Percentiles rank a stretch among this genome's conserved stretches.
Conservation (phyloP, 1,140 invertebrate species). For the Alviniconcha marisindica region DNA sequence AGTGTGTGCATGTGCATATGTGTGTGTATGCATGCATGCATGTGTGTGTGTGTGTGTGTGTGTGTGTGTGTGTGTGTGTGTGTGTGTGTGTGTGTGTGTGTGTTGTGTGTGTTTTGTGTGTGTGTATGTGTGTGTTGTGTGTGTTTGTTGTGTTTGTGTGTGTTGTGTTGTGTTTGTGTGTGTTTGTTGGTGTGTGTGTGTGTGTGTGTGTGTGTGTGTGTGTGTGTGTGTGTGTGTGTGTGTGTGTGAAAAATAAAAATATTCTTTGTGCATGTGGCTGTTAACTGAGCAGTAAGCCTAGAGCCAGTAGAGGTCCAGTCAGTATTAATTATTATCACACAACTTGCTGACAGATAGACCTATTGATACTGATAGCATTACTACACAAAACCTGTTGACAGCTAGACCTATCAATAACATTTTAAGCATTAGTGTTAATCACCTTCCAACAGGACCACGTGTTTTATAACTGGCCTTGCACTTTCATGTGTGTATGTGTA, state of each 20-base stretch:
- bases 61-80: slow-evolving; percentile 17
- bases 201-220: slow-evolving; percentile 48
- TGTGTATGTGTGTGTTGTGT: slow-evolving; percentile 43
- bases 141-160: too few relatives aligned
- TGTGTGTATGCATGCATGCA: not conserved
- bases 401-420: too few relatives aligned
- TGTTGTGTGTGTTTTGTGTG: slow-evolving; percentile 48
- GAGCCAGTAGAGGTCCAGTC: too few relatives aligned
- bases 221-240: slow-evolving; percentile 45
- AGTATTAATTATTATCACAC: too few relatives aligned
- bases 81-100: slow-evolving; percentile 26
- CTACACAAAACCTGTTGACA: too few relatives aligned
- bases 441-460: too few relatives aligned
- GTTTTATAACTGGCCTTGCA: too few relatives aligned
- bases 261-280: not conserved
- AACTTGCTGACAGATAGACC: too few relatives aligned
- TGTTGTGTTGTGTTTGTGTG: not conserved
- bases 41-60: not conserved
- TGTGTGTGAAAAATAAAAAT: slow-evolving; percentile 13
- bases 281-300: too few relatives aligned
- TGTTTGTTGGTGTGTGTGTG: slow-evolving; percentile 38
- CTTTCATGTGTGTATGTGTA: not conserved
- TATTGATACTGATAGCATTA: too few relatives aligned
- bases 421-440: too few relatives aligned
- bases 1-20: not conserved